Conservation (phyloP, 2,888 invertebrate genomes). For the Antheraea yamamai region DNA sequence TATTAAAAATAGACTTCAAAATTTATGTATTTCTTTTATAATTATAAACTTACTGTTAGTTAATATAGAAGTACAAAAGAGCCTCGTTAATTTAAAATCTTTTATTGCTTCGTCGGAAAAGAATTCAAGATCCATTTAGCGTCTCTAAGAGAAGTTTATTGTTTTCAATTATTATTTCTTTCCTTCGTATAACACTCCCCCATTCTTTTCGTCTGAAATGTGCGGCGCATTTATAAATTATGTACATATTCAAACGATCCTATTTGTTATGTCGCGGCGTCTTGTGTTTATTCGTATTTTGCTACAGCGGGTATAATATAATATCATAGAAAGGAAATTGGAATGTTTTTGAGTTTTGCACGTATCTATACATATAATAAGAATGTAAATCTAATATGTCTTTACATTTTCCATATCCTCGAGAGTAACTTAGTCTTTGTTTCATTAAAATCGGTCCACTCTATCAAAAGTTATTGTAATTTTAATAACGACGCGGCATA, state of each 20-base stretch:
- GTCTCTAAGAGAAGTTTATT: conserved; percentile 27
- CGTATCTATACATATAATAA: background rate
- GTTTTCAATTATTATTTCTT: conserved; percentile 28
- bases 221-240: conserved; percentile 16
- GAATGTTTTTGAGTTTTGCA: background rate
- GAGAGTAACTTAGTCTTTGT: no score
- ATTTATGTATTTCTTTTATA: background rate
- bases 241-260: conserved; percentile 20
- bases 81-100: conserved; percentile 13
- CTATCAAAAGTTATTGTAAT: no score
- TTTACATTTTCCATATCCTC: no score
- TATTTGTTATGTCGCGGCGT: conserved; percentile 16
- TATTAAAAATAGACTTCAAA: background rate
- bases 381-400: no score
- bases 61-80: conserved; percentile 3
- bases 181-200: conserved; percentile 21
- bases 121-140: conserved; percentile 28
- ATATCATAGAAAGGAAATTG: background rate
- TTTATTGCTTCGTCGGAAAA: conserved; percentile 19
- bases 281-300: background rate
- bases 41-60: background rate
- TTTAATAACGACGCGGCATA: no score
- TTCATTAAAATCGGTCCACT: no score
- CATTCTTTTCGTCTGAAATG: conserved; percentile 13
- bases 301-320: background rate